phyloP scores from a whole-genome alignment of 2,888 invertebrate genomes.

The Itoplectis maculator region DNA sequence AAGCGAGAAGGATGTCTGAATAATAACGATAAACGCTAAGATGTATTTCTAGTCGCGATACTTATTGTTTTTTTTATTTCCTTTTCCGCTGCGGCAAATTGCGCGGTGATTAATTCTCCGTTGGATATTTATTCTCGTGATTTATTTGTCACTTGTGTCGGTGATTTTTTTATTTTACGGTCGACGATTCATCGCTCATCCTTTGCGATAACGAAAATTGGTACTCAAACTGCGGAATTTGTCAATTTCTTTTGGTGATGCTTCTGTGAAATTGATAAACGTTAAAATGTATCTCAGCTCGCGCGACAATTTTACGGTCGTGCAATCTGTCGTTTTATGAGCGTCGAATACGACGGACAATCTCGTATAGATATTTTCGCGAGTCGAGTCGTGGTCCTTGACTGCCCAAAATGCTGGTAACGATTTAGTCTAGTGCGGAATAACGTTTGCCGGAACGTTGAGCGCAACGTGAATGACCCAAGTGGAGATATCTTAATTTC shows the following conservation, averaged over 20 bases:
- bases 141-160: background rate
- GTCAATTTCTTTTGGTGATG: background rate
- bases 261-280: conserved; percentile 8
- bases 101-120: conserved; percentile 8
- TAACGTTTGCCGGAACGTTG: background rate
- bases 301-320: conserved; percentile 10
- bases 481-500: conserved; percentile 81
- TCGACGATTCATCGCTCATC: background rate
- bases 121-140: conserved; percentile 7
- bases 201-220: background rate
- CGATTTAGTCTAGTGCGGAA: conserved; percentile 75
- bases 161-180: background rate
- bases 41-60: conserved; percentile 44
- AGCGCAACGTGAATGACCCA: conserved; percentile 11
- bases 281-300: conserved; percentile 23
- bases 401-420: conserved; percentile 68
- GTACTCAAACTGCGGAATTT: background rate
- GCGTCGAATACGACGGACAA: conserved; percentile 43
- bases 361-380: conserved; percentile 38
- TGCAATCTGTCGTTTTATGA: conserved; percentile 41
- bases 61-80: conserved; percentile 11
- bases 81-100: background rate
- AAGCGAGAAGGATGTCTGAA: conserved; percentile 41
- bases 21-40: conserved; percentile 56
- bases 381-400: conserved; percentile 39